phyloP scores from a whole-genome alignment of 2,797 vertebrate species.

The Neosilurus mollespiculum region DNA sequence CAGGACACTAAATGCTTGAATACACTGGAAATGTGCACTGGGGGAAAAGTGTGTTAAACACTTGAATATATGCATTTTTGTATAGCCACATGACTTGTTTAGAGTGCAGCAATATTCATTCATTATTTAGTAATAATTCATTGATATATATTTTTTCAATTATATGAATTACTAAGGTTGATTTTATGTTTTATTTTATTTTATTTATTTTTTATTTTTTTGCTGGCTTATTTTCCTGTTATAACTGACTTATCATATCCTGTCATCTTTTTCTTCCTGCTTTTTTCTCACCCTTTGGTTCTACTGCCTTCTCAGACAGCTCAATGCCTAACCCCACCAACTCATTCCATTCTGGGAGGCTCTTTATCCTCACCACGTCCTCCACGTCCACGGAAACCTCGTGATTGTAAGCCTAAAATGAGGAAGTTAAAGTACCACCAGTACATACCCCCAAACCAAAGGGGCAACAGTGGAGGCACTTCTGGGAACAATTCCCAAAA shows the following conservation, averaged over 20 bases:
- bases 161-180: neutral
- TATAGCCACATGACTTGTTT: neutral
- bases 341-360: conserved; percentile 63
- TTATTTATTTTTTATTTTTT: too few species aligned
- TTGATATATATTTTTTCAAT: neutral
- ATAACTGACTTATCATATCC: neutral
- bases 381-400: conserved; percentile 74
- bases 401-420: conserved; percentile 82
- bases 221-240: neutral
- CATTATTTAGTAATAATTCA: neutral
- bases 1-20: conserved; percentile 11
- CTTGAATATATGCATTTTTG: neutral
- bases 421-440: conserved; percentile 89
- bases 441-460: conserved; percentile 87
- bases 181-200: neutral
- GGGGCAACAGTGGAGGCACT: conserved; percentile 65
- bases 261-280: neutral
- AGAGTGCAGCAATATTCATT: neutral
- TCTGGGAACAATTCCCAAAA: conserved; percentile 61
- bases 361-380: conserved; percentile 66
- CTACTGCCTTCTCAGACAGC: conserved; percentile 66
- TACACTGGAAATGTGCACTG: neutral
- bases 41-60: neutral
- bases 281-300: conserved; percentile 1
- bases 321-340: conserved; percentile 62